Base-by-base conservation (phyloP, 1,140 invertebrate species). In the Drosophila obscura region DNA sequence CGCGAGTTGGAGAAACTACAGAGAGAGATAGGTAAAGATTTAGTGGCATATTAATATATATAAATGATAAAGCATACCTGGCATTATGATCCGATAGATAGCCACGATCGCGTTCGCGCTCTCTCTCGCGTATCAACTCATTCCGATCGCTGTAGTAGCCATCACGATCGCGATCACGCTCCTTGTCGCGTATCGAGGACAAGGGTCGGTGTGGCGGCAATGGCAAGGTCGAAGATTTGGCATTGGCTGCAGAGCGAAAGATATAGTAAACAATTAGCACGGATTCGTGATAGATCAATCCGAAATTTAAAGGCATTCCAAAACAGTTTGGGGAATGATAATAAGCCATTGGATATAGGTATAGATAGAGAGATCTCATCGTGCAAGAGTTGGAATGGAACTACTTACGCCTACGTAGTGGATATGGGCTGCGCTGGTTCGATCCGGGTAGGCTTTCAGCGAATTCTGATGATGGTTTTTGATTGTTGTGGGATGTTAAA, bases 61-160 rank as follows among this genome's bases (percentile, higher is more conserved):
- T 9, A 26, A 3, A 16, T 41, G 9, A 1, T 5, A 4, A 0
- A n/a, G 39, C 50, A 78, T 92, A 96, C 95, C 95, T 95, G 65
- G 96, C 94, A 92, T 96, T 97, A 78, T 97, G 96, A 93, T 97
- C 96, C 77, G 96, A 96, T 39, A 97, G 93, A 92, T 97, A 97
- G 58, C 96, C 96, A 50, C 96, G 93, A 91, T 96, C 96, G 44
- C 95, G 93, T 66, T 96, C 96, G 48, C 94, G 92, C 57, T 94
- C 93, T 39, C 93, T 75, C 72, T 94, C 94, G 51, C 96, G 92
- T 77, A 96, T 94, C 56, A 96, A 93, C 91, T 97, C 96, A 87
- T 97, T 96, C 73, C 96, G 94, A 93, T 97, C 96, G 80, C 96
- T 94, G 92, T 97, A 97, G 90, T 97, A 97, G 39, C 96, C 96